These are phyloP conservation scores for Erythrocercus mccallii DNA, from an alignment of 2,113 vertebrate genomes.

Conservation along the genomic window DNA sequence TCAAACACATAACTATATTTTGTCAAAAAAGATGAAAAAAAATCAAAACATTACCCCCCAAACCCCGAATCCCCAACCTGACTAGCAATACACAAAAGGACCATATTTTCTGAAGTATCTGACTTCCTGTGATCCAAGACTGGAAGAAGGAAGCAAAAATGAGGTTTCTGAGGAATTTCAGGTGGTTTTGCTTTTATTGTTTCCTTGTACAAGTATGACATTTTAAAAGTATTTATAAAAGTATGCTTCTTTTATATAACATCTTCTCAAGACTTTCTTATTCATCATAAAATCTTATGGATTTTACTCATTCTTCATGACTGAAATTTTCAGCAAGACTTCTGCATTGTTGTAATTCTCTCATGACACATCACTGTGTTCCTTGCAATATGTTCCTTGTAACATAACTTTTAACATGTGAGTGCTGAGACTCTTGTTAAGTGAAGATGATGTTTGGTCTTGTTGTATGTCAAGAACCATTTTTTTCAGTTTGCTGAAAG, in stretches of 20 bases:
- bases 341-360: neutral
- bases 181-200: neutral
- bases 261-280: neutral
- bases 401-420: neutral
- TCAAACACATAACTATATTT: no score
- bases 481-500: neutral
- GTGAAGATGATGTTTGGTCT: neutral
- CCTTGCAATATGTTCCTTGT: neutral
- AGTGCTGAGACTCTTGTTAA: neutral
- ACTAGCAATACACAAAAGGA: neutral
- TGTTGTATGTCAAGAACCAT: neutral
- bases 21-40: neutral
- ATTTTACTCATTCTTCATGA: neutral
- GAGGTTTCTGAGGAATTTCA: neutral
- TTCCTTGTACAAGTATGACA: neutral
- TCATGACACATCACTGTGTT: neutral
- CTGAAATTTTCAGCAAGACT: neutral
- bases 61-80: fast-evolving
- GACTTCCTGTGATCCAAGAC: neutral
- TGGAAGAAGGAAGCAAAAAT: neutral
- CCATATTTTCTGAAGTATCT: neutral
- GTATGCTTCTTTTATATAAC: neutral
- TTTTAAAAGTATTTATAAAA: neutral
- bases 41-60: fast-evolving
- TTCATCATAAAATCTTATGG: neutral